Percentiles rank a stretch among this genome's conserved stretches.
Conservation (phyloP, 2,113 vertebrate species). For the Menidia beryllina region DNA sequence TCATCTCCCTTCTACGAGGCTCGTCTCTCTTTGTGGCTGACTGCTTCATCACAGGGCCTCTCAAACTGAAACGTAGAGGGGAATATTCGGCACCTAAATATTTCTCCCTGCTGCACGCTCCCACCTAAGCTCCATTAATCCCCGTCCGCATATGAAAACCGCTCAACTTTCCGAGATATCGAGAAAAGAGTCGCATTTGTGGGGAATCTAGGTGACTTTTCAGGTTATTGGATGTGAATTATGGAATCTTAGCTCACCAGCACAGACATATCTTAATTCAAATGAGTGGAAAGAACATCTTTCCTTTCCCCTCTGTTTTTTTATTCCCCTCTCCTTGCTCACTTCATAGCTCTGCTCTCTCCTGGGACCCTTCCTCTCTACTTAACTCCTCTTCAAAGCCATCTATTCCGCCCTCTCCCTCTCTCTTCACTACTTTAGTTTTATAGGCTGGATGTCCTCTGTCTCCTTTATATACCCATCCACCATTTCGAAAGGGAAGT, state of each 20-base stretch:
- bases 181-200: constrained; percentile 23
- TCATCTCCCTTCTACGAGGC: constrained; percentile 36
- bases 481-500: constrained; percentile 58
- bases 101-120: constrained; percentile 49
- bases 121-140: constrained; percentile 60
- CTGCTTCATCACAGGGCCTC: constrained; percentile 47
- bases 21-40: constrained; percentile 55
- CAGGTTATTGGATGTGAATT: constrained; percentile 51
- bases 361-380: constrained; percentile 60
- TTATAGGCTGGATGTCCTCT: constrained; percentile 76
- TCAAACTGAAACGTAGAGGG: constrained; percentile 13
- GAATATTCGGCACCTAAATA: constrained; percentile 33
- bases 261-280: constrained; percentile 58
- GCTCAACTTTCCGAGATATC: constrained; percentile 27
- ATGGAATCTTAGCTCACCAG: constrained; percentile 61
- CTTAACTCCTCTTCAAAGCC: constrained; percentile 71
- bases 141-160: constrained; percentile 33
- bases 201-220: constrained; percentile 40
- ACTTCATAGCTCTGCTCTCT: constrained; percentile 35
- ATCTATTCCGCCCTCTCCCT: constrained; percentile 51
- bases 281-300: constrained; percentile 56
- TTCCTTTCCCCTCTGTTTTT: constrained; percentile 31
- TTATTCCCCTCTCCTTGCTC: constrained; percentile 31
- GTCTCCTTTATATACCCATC: constrained; percentile 67
- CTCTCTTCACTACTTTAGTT: constrained; percentile 69